Evolutionary conservation across 2,888 invertebrate genomes (phyloP).

Genomic region (Hyalella azteca): DNA sequence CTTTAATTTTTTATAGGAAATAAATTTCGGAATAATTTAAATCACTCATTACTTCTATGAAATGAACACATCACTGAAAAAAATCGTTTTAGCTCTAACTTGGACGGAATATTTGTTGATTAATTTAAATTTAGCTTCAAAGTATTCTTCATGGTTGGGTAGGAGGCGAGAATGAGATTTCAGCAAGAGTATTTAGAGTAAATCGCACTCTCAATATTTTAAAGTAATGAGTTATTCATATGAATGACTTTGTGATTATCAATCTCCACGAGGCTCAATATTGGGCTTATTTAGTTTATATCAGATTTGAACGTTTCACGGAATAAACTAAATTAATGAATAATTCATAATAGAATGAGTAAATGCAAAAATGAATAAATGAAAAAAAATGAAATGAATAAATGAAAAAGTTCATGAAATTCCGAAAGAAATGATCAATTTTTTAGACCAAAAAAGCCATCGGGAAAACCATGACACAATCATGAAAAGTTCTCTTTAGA

Average conservation of each 20-base stretch:
- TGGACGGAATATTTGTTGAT: neutral
- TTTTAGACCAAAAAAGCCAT: neutral
- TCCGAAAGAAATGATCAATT: neutral
- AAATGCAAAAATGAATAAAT: neutral
- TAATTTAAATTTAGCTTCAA: no score
- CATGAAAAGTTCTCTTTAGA: neutral
- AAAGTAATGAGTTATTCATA: no score
- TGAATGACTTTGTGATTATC: no score
- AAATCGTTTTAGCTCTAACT: neutral
- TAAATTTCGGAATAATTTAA: neutral
- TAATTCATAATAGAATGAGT: no score
- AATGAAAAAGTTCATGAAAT: neutral
- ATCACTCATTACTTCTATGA: neutral
- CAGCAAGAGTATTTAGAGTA: no score
- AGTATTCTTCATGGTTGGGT: no score
- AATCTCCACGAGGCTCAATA: no score
- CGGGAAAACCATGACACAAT: neutral
- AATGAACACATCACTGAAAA: neutral
- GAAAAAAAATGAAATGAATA: neutral
- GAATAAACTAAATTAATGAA: no score
- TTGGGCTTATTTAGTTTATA: no score
- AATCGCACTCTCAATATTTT: no score
- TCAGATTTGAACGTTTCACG: no score
- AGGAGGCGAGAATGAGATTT: no score
- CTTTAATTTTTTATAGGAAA: neutral